Evolutionary conservation across 2,113 vertebrate genomes (phyloP), one percentile per base, ranked within the genome.

Genomic region (Sphyrna mokarran): DNA sequence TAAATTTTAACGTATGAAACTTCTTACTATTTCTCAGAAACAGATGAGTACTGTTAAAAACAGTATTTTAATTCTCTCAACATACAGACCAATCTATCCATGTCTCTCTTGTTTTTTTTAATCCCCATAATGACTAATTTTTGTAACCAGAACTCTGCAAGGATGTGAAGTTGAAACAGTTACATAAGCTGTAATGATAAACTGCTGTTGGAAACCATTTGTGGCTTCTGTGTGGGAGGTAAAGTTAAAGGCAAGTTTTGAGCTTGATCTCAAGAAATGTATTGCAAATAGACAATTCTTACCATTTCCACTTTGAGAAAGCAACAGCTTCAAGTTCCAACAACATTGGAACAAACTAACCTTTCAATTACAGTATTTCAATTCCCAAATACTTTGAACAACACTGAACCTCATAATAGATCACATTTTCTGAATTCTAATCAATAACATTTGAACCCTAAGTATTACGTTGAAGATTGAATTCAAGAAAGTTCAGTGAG

Each of bases 211-310:
- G n/a, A 37, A 68, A 69, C 91, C 91, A 94, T 69, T n/a, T 69
- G 63, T 11, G 63, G 90, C 66, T 93, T 63, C 33, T 93, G 90
- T 37, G 90, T 69, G 91, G n/a, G 91, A 69, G 63, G 63, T 94
- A 37, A 94, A 69, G 91, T 68, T 94, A 69, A 94, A 16, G 18
- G 6, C 66, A 69, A 94, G n/a, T 68, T 94, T 40, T 22, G 37
- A 22, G 63, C 37, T n/a, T 63, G 54, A 94, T 40, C 90, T 23
- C 83, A 86, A 86, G 40, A 86, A 86, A 37, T 11, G 11, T 93
- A 61, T 61, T 61, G 29, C 22, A 61, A 61, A 29, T 10, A 29
- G 22, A 29, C 54, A 61, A 20, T 85, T 85, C 10, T 61, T 13
- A 13, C 20, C 23, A 16, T 86, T 23, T 14, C 40, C 83, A 43